These are phyloP conservation scores for Dioctria rufipes DNA, from an alignment of 2,888 invertebrate genomes.

Conservation along the genomic window DNA sequence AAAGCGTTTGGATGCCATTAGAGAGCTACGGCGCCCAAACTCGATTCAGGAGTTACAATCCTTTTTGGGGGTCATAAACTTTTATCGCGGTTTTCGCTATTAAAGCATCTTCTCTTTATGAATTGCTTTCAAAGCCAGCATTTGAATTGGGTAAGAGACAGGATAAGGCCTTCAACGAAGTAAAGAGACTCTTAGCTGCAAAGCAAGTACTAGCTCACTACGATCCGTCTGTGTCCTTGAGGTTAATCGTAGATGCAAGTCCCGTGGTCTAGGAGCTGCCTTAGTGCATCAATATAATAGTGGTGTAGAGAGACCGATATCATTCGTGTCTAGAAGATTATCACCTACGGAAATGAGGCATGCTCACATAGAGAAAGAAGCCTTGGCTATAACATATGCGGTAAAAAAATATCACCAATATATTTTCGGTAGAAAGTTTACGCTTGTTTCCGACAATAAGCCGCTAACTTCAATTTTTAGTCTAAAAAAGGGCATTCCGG, in stretches of 20 bases:
- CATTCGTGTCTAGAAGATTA: slow-evolving; percentile 65
- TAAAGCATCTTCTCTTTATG: slow-evolving; percentile 63
- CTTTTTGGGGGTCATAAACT: slow-evolving; percentile 66
- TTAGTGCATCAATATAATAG: slow-evolving; percentile 54
- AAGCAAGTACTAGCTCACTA: not conserved
- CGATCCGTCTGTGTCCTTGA: not conserved
- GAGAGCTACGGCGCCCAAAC: not conserved
- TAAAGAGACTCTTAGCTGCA: not conserved
- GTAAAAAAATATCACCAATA: slow-evolving; percentile 67
- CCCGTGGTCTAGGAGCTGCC: not conserved
- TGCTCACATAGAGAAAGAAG: slow-evolving; percentile 63
- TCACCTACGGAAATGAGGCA: slow-evolving; percentile 62
- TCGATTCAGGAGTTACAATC: slow-evolving; percentile 55
- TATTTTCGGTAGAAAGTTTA: slow-evolving; percentile 67
- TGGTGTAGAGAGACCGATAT: slow-evolving; percentile 66
- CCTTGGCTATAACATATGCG: slow-evolving; percentile 65
- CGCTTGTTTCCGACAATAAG: slow-evolving; percentile 66
- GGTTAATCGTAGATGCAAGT: not conserved
- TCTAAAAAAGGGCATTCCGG: slow-evolving; percentile 63
- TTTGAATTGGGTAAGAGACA: not conserved
- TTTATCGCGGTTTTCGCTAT: slow-evolving; percentile 66
- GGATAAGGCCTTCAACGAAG: not conserved
- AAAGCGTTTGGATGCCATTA: no score
- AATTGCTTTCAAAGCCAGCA: slow-evolving; percentile 56
- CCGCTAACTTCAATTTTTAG: slow-evolving; percentile 65